Percentiles rank a stretch among this genome's conserved stretches.
phyloP scores from a whole-genome alignment of 30 jellyfish, hydroid and myxozoan species.

The Cassiopea andromeda region DNA sequence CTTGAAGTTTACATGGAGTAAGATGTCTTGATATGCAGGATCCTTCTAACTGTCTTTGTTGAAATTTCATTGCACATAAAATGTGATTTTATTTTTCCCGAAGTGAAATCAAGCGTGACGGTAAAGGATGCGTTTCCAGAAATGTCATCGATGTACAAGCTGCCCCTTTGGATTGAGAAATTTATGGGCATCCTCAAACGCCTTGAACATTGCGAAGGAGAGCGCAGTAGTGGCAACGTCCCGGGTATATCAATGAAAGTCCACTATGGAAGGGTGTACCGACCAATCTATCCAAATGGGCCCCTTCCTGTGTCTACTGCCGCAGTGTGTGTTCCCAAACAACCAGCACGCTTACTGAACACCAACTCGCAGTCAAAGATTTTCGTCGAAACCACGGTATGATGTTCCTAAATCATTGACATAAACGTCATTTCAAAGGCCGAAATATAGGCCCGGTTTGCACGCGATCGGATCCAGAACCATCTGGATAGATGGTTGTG shows the following conservation, averaged over 20 bases:
- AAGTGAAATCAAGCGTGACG: neutral
- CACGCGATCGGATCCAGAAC: no score
- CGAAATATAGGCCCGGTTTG: no score
- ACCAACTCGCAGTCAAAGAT: neutral
- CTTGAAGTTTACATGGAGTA: no score
- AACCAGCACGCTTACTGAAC: neutral
- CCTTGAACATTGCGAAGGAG: neutral
- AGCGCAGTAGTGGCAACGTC: neutral
- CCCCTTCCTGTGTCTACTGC: neutral
- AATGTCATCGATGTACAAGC: conserved; percentile 5
- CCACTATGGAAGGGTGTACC: conserved; percentile 1
- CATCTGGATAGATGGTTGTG: no score
- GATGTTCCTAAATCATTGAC: neutral
- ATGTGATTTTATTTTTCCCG: neutral
- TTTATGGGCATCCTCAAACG: conserved; percentile 11
- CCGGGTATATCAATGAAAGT: neutral
- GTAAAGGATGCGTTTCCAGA: conserved; percentile 1
- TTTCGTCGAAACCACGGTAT: neutral
- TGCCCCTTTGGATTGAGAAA: conserved; percentile 60
- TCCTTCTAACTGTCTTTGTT: no score
- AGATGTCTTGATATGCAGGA: no score
- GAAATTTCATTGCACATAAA: neutral
- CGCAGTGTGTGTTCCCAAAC: neutral
- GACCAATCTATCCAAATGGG: conserved; percentile 6
- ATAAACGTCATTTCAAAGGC: neutral